phyloP scores from a whole-genome alignment of 2,113 vertebrate species.

The Pteronura brasiliensis region DNA sequence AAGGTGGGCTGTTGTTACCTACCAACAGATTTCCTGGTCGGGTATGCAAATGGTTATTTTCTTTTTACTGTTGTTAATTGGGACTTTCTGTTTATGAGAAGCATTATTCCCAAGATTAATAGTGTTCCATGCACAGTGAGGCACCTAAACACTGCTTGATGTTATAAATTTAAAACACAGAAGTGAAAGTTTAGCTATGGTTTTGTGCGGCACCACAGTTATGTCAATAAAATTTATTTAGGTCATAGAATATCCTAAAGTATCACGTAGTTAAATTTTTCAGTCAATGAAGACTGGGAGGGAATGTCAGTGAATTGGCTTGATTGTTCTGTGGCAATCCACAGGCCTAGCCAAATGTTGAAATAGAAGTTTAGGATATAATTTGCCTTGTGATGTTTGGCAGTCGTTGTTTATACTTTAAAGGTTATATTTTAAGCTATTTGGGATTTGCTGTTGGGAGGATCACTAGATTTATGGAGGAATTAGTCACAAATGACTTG shows the following conservation, averaged over 20 bases:
- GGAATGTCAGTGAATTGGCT: constrained; percentile 76
- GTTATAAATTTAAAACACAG: constrained; percentile 74
- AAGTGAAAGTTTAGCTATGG: constrained; percentile 77
- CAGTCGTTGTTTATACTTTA: constrained; percentile 80
- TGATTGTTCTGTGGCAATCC: constrained; percentile 77
- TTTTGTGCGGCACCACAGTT: constrained; percentile 81
- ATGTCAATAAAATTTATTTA: constrained; percentile 80
- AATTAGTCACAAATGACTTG: constrained; percentile 81
- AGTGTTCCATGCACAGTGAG: constrained; percentile 61
- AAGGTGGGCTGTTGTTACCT: constrained; percentile 46
- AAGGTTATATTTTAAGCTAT: constrained; percentile 82
- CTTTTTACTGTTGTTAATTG: constrained; percentile 51
- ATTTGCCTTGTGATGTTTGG: constrained; percentile 83
- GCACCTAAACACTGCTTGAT: constrained; percentile 71
- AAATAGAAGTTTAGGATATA: constrained; percentile 81
- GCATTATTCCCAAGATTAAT: constrained; percentile 59
- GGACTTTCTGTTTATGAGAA: constrained; percentile 60
- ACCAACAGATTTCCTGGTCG: constrained; percentile 53
- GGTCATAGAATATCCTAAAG: constrained; percentile 76
- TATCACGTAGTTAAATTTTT: constrained; percentile 77
- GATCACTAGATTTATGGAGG: constrained; percentile 82
- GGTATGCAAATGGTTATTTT: constrained; percentile 63
- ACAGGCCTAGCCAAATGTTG: constrained; percentile 80
- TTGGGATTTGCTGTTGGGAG: constrained; percentile 81
- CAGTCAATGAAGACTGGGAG: constrained; percentile 71